These are phyloP conservation scores for Drosophila serrata DNA, from an alignment of 1,140 invertebrate genomes.

Conservation along the genomic window DNA sequence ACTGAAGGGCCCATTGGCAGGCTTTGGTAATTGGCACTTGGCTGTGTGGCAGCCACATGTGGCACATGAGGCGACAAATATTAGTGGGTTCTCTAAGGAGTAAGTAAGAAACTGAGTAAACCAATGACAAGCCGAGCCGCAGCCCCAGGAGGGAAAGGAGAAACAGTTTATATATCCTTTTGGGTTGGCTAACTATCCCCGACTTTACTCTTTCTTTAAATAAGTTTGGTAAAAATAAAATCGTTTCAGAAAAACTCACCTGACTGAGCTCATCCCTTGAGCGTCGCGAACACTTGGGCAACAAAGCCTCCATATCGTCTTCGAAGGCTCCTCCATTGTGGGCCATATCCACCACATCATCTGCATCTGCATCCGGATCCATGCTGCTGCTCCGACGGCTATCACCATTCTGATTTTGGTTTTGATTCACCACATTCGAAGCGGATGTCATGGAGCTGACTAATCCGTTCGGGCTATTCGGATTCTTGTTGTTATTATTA, in stretches of 20 bases:
- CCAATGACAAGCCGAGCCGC: not conserved
- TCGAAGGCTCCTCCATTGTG: constrained; percentile 67
- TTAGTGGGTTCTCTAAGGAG: constrained; percentile 16
- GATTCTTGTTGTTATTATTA: constrained; percentile 42
- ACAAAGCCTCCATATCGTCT: constrained; percentile 81
- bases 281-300: constrained; percentile 78
- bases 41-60: constrained; percentile 25
- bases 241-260: constrained; percentile 44
- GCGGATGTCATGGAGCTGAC: constrained; percentile 42
- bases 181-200: not conserved
- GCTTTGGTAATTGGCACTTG: constrained; percentile 55
- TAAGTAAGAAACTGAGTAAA: not conserved
- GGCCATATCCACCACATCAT: constrained; percentile 59
- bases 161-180: too few species aligned
- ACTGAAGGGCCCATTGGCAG: constrained; percentile 50
- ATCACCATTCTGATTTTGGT: constrained; percentile 22
- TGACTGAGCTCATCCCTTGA: constrained; percentile 85
- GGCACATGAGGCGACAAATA: constrained; percentile 38
- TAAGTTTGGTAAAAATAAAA: not conserved
- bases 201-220: not conserved
- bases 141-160: constrained; percentile 18
- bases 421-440: constrained; percentile 1
- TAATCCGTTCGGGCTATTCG: constrained; percentile 34
- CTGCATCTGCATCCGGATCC: constrained; percentile 59
- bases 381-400: constrained; percentile 66